Conservation (phyloP, 1,140 invertebrate genomes). For the Chlorops oryzae region DNA sequence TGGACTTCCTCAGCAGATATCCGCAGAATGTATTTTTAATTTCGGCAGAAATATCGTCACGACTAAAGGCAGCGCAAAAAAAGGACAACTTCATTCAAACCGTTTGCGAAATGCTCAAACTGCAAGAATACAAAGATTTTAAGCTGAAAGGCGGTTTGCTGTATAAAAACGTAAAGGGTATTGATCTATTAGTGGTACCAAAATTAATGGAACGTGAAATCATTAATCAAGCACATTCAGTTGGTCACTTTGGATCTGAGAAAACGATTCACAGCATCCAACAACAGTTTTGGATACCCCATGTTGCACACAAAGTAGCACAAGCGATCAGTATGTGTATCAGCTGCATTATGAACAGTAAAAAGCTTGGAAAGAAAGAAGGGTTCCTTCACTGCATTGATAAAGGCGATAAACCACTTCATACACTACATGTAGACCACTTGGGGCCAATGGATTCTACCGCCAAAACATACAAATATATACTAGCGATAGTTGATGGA, state of each 20-base stretch:
- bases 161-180: background rate
- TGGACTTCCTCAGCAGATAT: too few species aligned
- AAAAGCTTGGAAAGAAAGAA: constrained; percentile 1
- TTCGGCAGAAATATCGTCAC: too few species aligned
- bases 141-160: background rate
- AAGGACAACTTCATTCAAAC: background rate
- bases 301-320: background rate
- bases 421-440: constrained; percentile 19
- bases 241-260: background rate
- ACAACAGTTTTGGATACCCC: background rate
- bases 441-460: constrained; percentile 37
- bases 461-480: constrained; percentile 42
- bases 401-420: constrained; percentile 8
- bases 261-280: background rate
- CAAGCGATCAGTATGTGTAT: background rate
- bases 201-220: background rate
- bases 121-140: background rate
- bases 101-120: background rate
- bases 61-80: background rate
- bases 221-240: background rate
- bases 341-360: background rate
- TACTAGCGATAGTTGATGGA: constrained; percentile 40
- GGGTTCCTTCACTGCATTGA: background rate
- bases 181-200: constrained; percentile 2
- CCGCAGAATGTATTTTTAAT: too few species aligned